Evolutionary conservation across 2,797 vertebrate genomes (phyloP).

Genomic region (Pangasius mekongensis): DNA sequence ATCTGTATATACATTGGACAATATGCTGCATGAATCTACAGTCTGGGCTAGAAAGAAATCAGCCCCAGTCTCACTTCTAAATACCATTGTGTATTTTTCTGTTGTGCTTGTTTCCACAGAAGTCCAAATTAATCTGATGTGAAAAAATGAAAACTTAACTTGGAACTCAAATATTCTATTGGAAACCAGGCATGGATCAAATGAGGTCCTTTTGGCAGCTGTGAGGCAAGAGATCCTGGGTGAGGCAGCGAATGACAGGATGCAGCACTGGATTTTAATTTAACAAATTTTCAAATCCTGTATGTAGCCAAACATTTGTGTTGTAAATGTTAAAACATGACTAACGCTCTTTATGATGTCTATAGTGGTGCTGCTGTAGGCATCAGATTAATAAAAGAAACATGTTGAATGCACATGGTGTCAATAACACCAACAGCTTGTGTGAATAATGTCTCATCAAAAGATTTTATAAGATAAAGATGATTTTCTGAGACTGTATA

Average conservation of each 20-base stretch:
- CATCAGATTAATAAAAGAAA: slow-evolving; percentile 3
- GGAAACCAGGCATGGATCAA: slow-evolving; percentile 1
- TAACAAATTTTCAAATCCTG: slow-evolving; percentile 46
- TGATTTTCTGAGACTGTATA: background rate
- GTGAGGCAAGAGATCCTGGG: slow-evolving; percentile 23
- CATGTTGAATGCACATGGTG: background rate
- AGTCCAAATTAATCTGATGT: background rate
- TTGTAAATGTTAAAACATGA: slow-evolving; percentile 49
- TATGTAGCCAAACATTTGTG: slow-evolving; percentile 42
- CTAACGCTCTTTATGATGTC: slow-evolving; percentile 15
- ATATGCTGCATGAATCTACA: background rate
- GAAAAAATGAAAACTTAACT: background rate
- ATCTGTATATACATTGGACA: too few relatives aligned
- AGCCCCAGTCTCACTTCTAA: background rate
- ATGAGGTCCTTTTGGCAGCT: slow-evolving; percentile 1
- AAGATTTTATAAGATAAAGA: background rate
- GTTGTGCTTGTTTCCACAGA: background rate
- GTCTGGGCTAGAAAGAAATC: background rate
- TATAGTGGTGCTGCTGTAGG: slow-evolving; percentile 21
- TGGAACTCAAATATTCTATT: background rate
- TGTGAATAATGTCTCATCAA: slow-evolving; percentile 20
- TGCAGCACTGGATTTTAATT: slow-evolving; percentile 6
- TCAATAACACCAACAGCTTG: slow-evolving; percentile 27
- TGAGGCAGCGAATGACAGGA: slow-evolving; percentile 22
- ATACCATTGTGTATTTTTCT: background rate